Evolutionary conservation across 2,113 vertebrate genomes (phyloP).

Genomic region (Dunckerocampus dactyliophorus): DNA sequence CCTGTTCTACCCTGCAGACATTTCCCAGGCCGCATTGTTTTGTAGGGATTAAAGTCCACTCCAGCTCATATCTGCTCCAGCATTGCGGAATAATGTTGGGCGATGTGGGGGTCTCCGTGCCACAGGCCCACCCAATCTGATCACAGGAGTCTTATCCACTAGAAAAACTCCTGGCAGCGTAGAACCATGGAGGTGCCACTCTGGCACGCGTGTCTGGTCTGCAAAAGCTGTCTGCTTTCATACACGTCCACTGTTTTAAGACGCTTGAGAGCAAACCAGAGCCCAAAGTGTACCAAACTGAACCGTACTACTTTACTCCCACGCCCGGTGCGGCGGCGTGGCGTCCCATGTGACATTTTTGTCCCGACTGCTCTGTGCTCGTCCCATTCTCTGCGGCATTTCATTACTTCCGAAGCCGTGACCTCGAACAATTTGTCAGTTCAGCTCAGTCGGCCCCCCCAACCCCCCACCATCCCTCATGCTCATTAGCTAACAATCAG

Average conservation of each 20-base stretch:
- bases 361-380: conserved; percentile 56
- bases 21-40: conserved; percentile 66
- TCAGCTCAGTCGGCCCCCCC: conserved; percentile 64
- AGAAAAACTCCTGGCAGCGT: conserved; percentile 14
- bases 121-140: conserved; percentile 70
- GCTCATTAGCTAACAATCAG: conserved; percentile 59
- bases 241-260: too few species aligned
- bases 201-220: conserved; percentile 3
- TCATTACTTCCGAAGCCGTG: conserved; percentile 70
- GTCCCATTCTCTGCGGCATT: conserved; percentile 59
- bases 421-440: conserved; percentile 67
- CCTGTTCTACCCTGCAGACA: conserved; percentile 11
- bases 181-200: not conserved
- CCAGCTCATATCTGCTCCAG: conserved; percentile 69
- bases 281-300: too few species aligned
- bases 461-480: conserved; percentile 36
- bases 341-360: conserved; percentile 60
- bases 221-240: conserved; percentile 18
- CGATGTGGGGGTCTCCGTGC: conserved; percentile 38
- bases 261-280: too few species aligned
- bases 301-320: too few species aligned
- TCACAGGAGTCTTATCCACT: conserved; percentile 58
- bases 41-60: conserved; percentile 67
- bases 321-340: too few species aligned
- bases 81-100: conserved; percentile 61